Conservation (phyloP, 2,797 vertebrate species). For the Kryptolebias ocellatus region DNA sequence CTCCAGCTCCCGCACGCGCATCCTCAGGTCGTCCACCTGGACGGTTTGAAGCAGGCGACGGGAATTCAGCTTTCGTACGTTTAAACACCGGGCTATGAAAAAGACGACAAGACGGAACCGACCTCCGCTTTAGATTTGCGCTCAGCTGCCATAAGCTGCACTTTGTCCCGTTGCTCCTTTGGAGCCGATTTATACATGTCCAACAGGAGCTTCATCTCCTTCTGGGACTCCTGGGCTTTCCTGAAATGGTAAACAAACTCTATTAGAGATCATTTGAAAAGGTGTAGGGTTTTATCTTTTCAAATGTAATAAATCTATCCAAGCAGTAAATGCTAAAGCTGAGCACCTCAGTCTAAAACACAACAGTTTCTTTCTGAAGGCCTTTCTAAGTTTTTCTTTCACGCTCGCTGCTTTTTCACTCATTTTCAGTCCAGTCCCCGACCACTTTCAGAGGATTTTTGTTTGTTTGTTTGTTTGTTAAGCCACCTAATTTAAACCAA, state of each 20-base stretch:
- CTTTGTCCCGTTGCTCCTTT: slow-evolving; percentile 95
- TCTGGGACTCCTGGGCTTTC: slow-evolving; percentile 95
- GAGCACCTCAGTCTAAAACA: too few relatives aligned
- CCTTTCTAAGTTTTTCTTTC: too few relatives aligned
- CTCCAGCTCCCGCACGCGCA: slow-evolving; percentile 89
- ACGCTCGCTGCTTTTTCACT: too few relatives aligned
- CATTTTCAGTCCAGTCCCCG: too few relatives aligned
- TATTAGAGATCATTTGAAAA: background rate
- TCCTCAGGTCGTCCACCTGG: slow-evolving; percentile 89
- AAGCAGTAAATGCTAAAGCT: background rate
- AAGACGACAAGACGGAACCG: slow-evolving; percentile 20
- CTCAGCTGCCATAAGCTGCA: slow-evolving; percentile 95
- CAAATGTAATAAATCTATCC: too few relatives aligned
- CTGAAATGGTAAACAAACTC: slow-evolving; percentile 60
- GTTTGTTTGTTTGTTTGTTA: background rate
- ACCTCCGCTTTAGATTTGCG: slow-evolving; percentile 95
- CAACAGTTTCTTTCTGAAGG: too few relatives aligned
- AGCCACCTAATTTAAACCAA: background rate
- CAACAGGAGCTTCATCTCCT: slow-evolving; percentile 93
- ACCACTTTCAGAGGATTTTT: background rate
- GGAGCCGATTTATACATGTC: slow-evolving; percentile 97
- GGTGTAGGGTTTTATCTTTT: background rate
- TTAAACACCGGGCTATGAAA: background rate
- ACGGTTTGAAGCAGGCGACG: background rate
- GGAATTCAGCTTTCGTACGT: background rate